Evolutionary conservation across 2,113 vertebrate genomes (phyloP).

Genomic region (Coryphaenoides rupestris): DNA sequence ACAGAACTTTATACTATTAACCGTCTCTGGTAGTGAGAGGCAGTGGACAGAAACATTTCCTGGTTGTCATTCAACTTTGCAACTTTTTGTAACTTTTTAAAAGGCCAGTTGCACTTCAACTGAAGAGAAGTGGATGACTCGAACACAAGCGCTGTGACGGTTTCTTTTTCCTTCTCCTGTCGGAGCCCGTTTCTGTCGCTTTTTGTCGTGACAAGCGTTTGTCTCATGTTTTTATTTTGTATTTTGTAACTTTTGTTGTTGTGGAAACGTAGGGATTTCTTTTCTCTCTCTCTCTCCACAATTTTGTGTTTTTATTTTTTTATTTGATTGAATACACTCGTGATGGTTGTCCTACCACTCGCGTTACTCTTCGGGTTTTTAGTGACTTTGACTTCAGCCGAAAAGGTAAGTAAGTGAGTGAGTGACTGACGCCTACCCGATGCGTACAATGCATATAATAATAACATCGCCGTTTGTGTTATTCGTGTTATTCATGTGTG

Average conservation of each 20-base stretch:
- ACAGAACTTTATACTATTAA: constrained; percentile 48
- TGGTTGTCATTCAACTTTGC: constrained; percentile 32
- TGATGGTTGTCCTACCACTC: constrained; percentile 85
- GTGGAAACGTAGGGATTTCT: neutral
- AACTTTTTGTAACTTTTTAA: constrained; percentile 20
- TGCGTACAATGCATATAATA: no score
- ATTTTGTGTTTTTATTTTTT: constrained; percentile 26
- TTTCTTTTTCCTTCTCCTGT: no score
- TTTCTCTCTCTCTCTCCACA: constrained; percentile 12
- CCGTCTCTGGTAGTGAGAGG: no score
- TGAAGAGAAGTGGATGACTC: constrained; percentile 25
- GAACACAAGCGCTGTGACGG: constrained; percentile 39
- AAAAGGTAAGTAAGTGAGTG: constrained; percentile 76
- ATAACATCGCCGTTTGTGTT: no score
- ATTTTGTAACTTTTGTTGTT: constrained; percentile 14
- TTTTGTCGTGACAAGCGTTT: neutral
- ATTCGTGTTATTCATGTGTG: no score
- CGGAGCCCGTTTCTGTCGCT: neutral
- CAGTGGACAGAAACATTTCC: constrained; percentile 38
- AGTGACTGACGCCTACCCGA: no score
- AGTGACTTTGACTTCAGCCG: constrained; percentile 76
- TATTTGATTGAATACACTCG: constrained; percentile 65
- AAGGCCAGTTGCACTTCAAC: constrained; percentile 38
- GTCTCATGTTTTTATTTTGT: neutral
- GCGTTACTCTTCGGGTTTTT: constrained; percentile 75